phyloP scores from a whole-genome alignment of 2,113 vertebrate species.

The Anas platyrhynchos region DNA sequence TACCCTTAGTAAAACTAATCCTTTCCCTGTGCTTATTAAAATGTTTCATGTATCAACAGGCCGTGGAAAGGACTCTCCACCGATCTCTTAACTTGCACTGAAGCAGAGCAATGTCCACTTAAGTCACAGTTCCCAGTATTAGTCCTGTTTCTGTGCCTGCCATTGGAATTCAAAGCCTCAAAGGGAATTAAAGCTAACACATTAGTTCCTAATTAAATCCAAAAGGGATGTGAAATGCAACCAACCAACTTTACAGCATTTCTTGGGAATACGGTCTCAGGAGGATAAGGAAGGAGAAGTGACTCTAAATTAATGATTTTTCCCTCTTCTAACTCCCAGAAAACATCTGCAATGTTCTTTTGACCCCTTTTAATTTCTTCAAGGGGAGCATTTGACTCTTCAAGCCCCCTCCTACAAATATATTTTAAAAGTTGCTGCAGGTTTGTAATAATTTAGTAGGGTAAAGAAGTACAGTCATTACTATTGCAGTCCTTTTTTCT shows the following conservation, averaged over 20 bases:
- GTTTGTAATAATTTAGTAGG: slow-evolving; percentile 63
- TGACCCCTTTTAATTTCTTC: slow-evolving; percentile 51
- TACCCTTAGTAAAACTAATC: slow-evolving; percentile 62
- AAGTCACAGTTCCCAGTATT: slow-evolving; percentile 50
- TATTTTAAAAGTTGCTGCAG: slow-evolving; percentile 46
- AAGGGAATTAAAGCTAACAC: slow-evolving; percentile 58
- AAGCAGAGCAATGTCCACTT: slow-evolving; percentile 7
- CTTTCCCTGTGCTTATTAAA: slow-evolving; percentile 60
- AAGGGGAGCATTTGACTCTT: slow-evolving; percentile 34
- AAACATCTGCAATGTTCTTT: slow-evolving; percentile 25
- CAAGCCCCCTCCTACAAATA: slow-evolving; percentile 31
- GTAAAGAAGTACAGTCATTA: slow-evolving; percentile 61
- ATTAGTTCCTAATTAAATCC: slow-evolving; percentile 56
- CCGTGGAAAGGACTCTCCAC: neutral
- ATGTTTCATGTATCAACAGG: slow-evolving; percentile 45
- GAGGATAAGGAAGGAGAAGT: slow-evolving; percentile 25
- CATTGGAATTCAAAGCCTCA: slow-evolving; percentile 32
- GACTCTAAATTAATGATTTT: neutral
- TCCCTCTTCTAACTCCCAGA: neutral
- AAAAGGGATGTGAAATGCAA: slow-evolving; percentile 59
- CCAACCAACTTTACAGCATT: slow-evolving; percentile 35
- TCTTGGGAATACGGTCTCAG: slow-evolving; percentile 51
- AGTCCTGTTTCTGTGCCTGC: slow-evolving; percentile 15
- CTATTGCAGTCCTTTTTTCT: slow-evolving; percentile 69
- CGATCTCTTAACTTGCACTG: slow-evolving; percentile 7